A percentile compares a stretch with the other conserved stretches of the same genome.
Evolutionary conservation across 2,888 invertebrate species (phyloP).

Genomic region (Xestia ashworthii): DNA sequence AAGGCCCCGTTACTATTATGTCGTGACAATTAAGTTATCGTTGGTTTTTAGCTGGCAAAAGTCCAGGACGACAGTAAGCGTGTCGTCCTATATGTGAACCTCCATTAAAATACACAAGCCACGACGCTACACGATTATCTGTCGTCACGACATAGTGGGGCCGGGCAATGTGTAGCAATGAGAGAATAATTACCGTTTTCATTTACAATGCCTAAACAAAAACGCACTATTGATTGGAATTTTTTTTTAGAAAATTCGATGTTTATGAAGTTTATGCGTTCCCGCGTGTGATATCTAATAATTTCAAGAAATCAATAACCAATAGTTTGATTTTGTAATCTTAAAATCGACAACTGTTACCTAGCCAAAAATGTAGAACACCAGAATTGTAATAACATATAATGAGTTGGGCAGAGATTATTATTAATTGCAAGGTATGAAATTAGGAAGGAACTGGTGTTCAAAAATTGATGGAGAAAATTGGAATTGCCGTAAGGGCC

Average conservation of each 20-base stretch:
- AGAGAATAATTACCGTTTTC: not conserved
- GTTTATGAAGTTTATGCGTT: not conserved
- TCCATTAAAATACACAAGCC: no score
- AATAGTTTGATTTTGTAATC: not conserved
- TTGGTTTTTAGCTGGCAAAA: no score
- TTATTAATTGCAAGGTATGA: not conserved
- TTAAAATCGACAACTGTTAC: not conserved
- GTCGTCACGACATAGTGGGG: no score
- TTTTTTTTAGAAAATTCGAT: no score
- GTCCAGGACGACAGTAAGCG: no score
- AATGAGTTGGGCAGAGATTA: not conserved
- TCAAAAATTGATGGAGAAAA: not conserved
- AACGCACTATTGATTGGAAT: not conserved
- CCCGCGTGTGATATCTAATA: not conserved
- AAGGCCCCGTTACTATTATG: no score
- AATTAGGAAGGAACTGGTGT: slow-evolving; percentile 5
- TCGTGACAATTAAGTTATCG: no score
- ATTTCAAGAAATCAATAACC: not conserved
- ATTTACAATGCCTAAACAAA: not conserved
- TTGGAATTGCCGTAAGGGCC: not conserved
- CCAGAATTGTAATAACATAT: not conserved
- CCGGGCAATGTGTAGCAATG: not conserved
- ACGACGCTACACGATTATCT: no score
- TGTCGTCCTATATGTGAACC: no score
- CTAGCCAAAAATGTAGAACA: not conserved